Percentiles rank a stretch among this genome's conserved stretches.
These are phyloP conservation scores for Emydoidea blandingii DNA, from an alignment of 2,797 vertebrate genomes.

Conservation along the genomic window DNA sequence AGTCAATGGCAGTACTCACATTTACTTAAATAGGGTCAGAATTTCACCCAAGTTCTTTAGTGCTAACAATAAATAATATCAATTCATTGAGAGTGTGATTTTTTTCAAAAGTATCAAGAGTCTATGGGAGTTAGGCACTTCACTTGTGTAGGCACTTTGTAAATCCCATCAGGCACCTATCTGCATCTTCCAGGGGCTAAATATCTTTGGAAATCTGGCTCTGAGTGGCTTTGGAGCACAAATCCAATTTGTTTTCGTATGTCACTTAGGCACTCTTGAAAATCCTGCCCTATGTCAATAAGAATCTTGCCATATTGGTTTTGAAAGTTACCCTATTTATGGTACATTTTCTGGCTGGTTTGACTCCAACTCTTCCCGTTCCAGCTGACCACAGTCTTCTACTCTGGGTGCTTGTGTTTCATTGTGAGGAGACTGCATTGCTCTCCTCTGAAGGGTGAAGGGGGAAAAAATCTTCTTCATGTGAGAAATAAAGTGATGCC, in stretches of 20 bases:
- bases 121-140: too few relatives aligned
- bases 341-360: background rate
- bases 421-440: background rate
- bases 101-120: background rate
- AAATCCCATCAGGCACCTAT: background rate
- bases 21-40: background rate
- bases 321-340: background rate
- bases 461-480: background rate
- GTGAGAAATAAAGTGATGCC: background rate
- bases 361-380: background rate
- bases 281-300: background rate
- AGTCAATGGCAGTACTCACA: background rate
- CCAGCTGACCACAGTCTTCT: background rate
- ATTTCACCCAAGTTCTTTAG: background rate
- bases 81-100: background rate
- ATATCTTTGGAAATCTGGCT: background rate
- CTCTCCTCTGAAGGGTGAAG: background rate
- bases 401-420: fast-evolving
- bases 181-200: background rate
- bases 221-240: background rate
- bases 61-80: background rate
- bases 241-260: background rate
- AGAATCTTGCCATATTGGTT: background rate
- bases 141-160: too few relatives aligned
- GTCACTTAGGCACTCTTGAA: background rate